A percentile compares a stretch with the other conserved stretches of the same genome.
phyloP scores from a whole-genome alignment of 1,140 invertebrate genomes.

The Tetragnatha versicolor region DNA sequence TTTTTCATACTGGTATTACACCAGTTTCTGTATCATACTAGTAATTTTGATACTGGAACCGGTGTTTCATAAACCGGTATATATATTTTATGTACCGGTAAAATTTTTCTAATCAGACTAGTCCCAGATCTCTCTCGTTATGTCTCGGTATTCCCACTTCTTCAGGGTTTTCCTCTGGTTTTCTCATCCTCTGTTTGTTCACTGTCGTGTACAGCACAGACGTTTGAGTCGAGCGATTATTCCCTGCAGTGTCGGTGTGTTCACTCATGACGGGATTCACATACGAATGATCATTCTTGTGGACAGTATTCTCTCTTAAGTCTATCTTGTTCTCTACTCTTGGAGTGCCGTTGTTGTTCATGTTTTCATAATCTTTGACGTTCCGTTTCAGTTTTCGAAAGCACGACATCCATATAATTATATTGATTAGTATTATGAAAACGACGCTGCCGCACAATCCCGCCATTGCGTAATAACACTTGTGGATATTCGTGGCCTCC shows the following conservation, averaged over 20 bases:
- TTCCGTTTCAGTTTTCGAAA: constrained; percentile 2
- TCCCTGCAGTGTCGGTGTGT: not conserved
- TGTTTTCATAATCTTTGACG: not conserved
- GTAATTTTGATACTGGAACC: no score
- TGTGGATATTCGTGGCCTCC: not conserved
- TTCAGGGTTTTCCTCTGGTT: not conserved
- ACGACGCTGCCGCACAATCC: not conserved
- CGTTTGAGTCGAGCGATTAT: not conserved
- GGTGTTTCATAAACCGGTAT: no score
- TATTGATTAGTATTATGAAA: constrained; percentile 27
- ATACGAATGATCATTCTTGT: constrained; percentile 5
- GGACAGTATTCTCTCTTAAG: not conserved
- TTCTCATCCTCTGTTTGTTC: not conserved
- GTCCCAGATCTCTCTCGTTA: constrained; percentile 3
- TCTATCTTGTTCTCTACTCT: not conserved
- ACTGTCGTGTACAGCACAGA: not conserved
- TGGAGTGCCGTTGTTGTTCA: not conserved
- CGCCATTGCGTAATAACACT: constrained; percentile 3
- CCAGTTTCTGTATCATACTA: no score
- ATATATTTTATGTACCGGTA: no score
- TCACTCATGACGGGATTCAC: constrained; percentile 4
- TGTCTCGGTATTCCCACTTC: not conserved
- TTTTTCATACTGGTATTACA: no score
- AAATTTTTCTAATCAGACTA: not conserved
- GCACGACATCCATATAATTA: constrained; percentile 21